Percentiles rank a stretch among this genome's conserved stretches.
phyloP scores from a whole-genome alignment of 2,888 invertebrate genomes.

The Orchesella flavescens region DNA sequence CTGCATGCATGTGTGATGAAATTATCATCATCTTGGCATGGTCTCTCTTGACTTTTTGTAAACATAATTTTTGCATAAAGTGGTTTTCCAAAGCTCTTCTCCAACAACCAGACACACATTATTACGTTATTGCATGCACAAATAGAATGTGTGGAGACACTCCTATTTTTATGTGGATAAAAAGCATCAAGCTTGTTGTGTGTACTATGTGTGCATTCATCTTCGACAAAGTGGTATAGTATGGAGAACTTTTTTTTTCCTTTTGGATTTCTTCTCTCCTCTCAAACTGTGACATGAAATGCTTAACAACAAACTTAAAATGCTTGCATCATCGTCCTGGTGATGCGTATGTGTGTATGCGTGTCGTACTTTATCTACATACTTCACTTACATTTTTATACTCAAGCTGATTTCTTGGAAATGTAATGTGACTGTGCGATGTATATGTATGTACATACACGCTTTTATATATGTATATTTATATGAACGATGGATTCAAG shows the following conservation, averaged over 20 bases:
- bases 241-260: neutral
- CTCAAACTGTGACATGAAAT: neutral
- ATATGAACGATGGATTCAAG: too few relatives aligned
- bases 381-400: too few relatives aligned
- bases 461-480: too few relatives aligned
- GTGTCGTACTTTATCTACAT: too few relatives aligned
- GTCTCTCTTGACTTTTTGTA: slow-evolving; percentile 34
- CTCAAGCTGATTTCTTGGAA: too few relatives aligned
- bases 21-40: slow-evolving; percentile 39
- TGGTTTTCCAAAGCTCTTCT: slow-evolving; percentile 20
- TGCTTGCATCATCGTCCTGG: too few relatives aligned
- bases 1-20: neutral
- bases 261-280: neutral
- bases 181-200: too few relatives aligned
- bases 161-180: neutral
- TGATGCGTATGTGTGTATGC: too few relatives aligned
- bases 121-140: neutral
- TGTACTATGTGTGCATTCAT: neutral
- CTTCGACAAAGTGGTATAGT: neutral
- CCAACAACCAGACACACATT: neutral
- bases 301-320: too few relatives aligned
- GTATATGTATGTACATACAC: too few relatives aligned
- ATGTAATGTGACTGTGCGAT: too few relatives aligned
- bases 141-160: neutral
- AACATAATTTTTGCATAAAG: slow-evolving; percentile 46